These are phyloP conservation scores for Sclerodermus sp. DNA, from an alignment of 2,888 invertebrate species.

Conservation along the genomic window DNA sequence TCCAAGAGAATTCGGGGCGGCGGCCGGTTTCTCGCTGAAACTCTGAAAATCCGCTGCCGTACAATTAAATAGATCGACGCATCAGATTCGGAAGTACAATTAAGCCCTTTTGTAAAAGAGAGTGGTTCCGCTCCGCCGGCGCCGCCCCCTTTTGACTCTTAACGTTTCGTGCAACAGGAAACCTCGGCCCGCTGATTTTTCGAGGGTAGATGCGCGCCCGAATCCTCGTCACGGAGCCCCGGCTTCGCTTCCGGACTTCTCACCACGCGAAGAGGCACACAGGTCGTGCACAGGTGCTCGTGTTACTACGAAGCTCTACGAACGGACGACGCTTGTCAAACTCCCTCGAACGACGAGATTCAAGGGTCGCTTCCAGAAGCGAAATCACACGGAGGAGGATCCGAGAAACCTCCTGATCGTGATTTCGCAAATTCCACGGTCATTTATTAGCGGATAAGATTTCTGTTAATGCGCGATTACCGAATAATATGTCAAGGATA, in stretches of 20 bases:
- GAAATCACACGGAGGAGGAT: no score
- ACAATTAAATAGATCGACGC: not conserved
- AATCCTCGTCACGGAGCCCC: slow-evolving; percentile 2
- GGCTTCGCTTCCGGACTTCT: slow-evolving; percentile 15
- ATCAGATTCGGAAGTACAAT: not conserved
- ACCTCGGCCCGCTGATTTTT: not conserved
- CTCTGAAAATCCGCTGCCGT: no score
- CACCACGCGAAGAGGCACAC: no score
- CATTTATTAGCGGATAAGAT: slow-evolving; percentile 31
- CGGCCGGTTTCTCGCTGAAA: no score
- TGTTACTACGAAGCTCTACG: no score
- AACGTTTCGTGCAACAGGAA: slow-evolving; percentile 19
- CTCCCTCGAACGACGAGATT: no score
- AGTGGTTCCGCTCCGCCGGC: slow-evolving; percentile 31
- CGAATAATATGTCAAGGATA: slow-evolving; percentile 50
- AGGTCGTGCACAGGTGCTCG: no score
- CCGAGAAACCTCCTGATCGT: not conserved
- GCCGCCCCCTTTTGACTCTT: slow-evolving; percentile 31
- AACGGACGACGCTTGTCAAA: no score
- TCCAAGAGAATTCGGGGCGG: no score
- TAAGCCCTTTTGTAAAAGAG: not conserved
- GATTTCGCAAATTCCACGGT: no score
- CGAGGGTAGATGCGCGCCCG: no score
- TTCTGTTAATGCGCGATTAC: slow-evolving; percentile 36
- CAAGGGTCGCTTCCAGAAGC: no score